Conservation (phyloP, 2,797 vertebrate species). For the Sebastes wilsoni region DNA sequence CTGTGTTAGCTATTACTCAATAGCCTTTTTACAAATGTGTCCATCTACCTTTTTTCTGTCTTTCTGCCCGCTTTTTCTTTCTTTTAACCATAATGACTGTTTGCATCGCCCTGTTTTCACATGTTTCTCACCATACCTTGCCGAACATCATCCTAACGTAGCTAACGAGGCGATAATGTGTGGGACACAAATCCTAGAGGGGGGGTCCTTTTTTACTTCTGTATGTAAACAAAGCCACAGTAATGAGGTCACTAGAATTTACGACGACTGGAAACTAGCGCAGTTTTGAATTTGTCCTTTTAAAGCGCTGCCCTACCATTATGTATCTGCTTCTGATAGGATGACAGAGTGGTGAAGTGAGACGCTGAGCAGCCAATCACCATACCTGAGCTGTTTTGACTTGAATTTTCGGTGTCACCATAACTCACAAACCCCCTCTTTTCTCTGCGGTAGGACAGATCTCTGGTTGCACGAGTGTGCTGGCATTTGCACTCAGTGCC, state of each 20-base stretch:
- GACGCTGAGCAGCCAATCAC: not conserved
- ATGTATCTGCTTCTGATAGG: not conserved
- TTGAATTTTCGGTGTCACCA: not conserved
- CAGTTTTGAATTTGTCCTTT: not conserved
- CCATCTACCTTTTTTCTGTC: constrained; percentile 16
- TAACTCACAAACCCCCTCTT: not conserved
- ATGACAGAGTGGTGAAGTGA: not conserved
- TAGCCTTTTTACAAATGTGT: constrained; percentile 29
- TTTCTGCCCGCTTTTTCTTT: not conserved
- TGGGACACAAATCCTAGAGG: constrained; percentile 14
- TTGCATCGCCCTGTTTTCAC: not conserved
- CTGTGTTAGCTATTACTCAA: constrained; percentile 48
- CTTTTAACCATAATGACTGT: not conserved
- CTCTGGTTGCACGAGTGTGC: not conserved
- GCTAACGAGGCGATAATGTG: constrained; percentile 3
- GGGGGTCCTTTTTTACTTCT: not conserved
- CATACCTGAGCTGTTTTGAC: not conserved
- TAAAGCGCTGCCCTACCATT: not conserved
- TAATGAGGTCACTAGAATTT: constrained; percentile 16
- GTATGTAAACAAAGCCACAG: constrained; percentile 6
- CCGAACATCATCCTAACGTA: not conserved
- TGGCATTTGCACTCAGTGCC: not conserved
- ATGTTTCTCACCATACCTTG: not conserved
- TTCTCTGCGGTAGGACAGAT: not conserved
- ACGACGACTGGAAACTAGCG: not conserved